Conservation (phyloP, 2,113 vertebrate genomes). For the Periophthalmodon schlosseri region DNA sequence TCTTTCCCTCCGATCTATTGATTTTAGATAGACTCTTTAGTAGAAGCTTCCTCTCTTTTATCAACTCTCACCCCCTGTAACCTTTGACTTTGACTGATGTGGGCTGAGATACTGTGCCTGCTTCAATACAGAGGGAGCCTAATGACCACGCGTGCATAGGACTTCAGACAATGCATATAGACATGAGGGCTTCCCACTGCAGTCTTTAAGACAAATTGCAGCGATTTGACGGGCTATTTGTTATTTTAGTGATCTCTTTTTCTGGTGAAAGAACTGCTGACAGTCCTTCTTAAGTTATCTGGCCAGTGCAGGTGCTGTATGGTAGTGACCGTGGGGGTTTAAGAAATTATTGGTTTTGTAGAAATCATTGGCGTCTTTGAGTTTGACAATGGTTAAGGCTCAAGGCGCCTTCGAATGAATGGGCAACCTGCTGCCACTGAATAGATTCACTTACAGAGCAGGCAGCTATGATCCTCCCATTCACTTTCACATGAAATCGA, state of each 20-base stretch:
- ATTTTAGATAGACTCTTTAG: conserved; percentile 26
- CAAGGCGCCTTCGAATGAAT: conserved; percentile 39
- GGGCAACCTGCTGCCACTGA: conserved; percentile 46
- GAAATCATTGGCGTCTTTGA: conserved; percentile 7
- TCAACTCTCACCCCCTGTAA: conserved; percentile 19
- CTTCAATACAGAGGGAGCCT: neutral
- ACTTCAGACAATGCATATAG: neutral
- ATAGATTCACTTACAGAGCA: conserved; percentile 53
- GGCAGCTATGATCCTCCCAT: conserved; percentile 34
- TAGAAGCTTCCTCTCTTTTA: conserved; percentile 11
- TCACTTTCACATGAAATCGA: conserved; percentile 3
- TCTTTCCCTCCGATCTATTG: conserved; percentile 35
- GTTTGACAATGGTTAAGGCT: conserved; percentile 25
- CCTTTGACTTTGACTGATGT: conserved; percentile 9
- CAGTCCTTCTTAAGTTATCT: conserved; percentile 9
- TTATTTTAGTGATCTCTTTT: conserved; percentile 29
- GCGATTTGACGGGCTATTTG: conserved; percentile 10
- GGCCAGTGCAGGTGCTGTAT: neutral
- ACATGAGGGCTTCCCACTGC: neutral
- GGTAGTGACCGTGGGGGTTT: conserved; percentile 12
- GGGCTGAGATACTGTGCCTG: neutral
- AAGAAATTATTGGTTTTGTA: conserved; percentile 10
- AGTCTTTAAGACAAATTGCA: neutral
- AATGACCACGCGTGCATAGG: neutral
- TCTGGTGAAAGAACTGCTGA: conserved; percentile 9